Conservation (phyloP, 2,113 vertebrate species). For the Aptenodytes patagonicus region DNA sequence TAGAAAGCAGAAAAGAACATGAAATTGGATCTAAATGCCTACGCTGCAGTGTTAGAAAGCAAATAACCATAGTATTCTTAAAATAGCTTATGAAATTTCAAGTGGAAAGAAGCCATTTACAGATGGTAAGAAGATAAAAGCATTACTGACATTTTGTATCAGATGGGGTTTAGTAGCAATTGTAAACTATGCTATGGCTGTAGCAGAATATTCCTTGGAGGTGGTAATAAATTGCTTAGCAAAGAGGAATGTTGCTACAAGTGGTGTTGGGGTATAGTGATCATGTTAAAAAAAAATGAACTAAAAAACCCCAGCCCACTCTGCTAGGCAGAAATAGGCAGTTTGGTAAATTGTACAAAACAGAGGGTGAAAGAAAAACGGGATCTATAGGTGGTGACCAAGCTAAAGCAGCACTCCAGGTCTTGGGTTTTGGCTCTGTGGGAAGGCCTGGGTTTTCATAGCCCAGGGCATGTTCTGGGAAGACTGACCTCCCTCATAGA, state of each 20-base stretch:
- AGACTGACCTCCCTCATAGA: background rate
- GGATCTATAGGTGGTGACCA: background rate
- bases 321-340: background rate
- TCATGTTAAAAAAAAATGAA: background rate
- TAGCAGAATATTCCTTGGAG: background rate
- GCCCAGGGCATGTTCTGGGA: background rate
- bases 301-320: background rate
- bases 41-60: conserved; percentile 37
- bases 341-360: background rate
- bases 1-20: conserved; percentile 50
- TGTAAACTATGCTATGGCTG: background rate
- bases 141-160: background rate
- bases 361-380: background rate
- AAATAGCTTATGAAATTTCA: conserved; percentile 45
- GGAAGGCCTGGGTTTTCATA: background rate
- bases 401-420: background rate
- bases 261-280: background rate
- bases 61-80: conserved; percentile 45
- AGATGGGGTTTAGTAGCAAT: background rate
- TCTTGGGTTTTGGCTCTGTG: background rate
- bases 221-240: background rate
- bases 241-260: background rate
- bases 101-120: conserved; percentile 30
- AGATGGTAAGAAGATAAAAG: conserved; percentile 18
- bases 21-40: conserved; percentile 33